Evolutionary conservation across 92 coral and sea anemone species (phyloP), one percentile per base, ranked within the genome.

Genomic region (Porites cylindrica): DNA sequence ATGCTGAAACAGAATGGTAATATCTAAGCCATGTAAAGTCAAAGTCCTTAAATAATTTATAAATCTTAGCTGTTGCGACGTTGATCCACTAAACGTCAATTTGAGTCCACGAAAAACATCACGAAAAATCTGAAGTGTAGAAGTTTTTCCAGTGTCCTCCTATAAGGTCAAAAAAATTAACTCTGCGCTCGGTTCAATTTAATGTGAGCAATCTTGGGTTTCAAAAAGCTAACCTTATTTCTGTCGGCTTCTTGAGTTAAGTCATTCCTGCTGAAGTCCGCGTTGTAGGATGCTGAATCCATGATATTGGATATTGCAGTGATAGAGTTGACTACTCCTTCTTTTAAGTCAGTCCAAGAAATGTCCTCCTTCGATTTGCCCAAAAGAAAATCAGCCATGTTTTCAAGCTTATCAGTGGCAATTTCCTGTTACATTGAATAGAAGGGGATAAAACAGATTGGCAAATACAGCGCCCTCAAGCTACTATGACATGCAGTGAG

Each of bases 251-350:
- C 84, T 8, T 50, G 20, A 19, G 64, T 67, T 32, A 29, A 26
- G 14, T 67, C 14, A 29, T 66, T 52, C 1, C 75, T 62, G 10
- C 64, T 68, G 60, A 82, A 83, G 32, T 75, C 77, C 21, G 94
- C 91, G 21, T 68, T 82, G 72, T 68, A 84, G 20, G 94, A 83
- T 59, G 94, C 94, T 66, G 94, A 83, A 71, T 66, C 17, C 87
- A 91, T 83, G 76, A 91, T 43, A 38, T 91, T 91, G 53, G 88
- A 88, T 70, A 69, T 87, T 12, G 94, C 92, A 61, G 80, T 84
- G 59, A 91, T 77, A 81, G 88, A 69, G 70, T 88, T 90, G 18
- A 56, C 83, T 10, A 83, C 91, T 58, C 90, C 83, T 14, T 88
- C 92, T 5, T 62, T 79, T 32, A 91, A 82, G 24, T 58, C 82